phyloP scores from a whole-genome alignment of 92 coral and sea anemone genomes.

The Virgularia gustaviana region DNA sequence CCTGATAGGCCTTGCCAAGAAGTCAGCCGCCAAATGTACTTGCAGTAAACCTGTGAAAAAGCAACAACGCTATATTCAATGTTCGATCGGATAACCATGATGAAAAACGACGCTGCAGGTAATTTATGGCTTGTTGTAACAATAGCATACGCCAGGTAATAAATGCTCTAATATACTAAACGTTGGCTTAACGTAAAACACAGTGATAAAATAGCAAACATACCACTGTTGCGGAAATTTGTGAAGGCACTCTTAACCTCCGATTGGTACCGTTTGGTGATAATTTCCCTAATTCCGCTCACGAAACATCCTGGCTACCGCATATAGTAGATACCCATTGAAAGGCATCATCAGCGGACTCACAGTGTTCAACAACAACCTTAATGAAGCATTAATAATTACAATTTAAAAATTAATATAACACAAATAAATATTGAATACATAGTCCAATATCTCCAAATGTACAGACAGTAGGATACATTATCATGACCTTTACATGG shows the following conservation, averaged over 20 bases:
- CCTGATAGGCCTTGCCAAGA: constrained; percentile 6
- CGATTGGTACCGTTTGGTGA: neutral
- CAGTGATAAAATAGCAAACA: too few relatives aligned
- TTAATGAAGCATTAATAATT: too few relatives aligned
- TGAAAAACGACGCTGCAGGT: too few relatives aligned
- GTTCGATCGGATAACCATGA: too few relatives aligned
- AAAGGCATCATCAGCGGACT: neutral
- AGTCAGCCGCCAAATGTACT: too few relatives aligned
- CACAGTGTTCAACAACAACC: neutral
- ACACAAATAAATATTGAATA: neutral
- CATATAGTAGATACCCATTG: neutral
- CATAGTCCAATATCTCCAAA: neutral
- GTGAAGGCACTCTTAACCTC: constrained; percentile 3
- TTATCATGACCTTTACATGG: neutral
- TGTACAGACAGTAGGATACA: neutral
- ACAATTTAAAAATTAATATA: neutral
- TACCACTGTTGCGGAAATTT: constrained; percentile 13
- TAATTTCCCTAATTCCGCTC: neutral
- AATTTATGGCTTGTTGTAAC: too few relatives aligned
- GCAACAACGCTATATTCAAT: too few relatives aligned
- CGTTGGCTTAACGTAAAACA: too few relatives aligned
- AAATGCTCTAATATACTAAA: too few relatives aligned
- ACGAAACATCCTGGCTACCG: neutral
- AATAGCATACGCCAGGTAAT: too few relatives aligned
- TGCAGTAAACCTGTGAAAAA: too few relatives aligned